Evolutionary conservation across 2,113 vertebrate genomes (phyloP), one percentile per base, ranked within the genome.

Genomic region (Gymnocephalus cernua): DNA sequence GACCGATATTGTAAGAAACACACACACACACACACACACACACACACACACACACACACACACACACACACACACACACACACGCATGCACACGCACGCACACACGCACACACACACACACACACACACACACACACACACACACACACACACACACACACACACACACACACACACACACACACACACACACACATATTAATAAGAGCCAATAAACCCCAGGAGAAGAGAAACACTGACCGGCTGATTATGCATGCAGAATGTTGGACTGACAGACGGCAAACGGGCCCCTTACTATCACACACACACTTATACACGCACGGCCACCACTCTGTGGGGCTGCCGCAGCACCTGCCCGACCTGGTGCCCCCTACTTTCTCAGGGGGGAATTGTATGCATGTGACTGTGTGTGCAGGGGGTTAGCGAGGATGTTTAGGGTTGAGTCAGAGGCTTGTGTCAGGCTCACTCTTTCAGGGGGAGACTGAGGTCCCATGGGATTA

Each of bases 401-500:
- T 67, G 38, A 41, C 38, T 41, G 57, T 78, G 87, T 85, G 85
- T 82, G 54, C 25, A 47, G 15, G 67, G 14, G 58, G 68, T 82
- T 53, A 76, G 74, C 16, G 35, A 47, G 50, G 62, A 73, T 69
- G 59, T 83, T 59, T 50, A 72, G 75, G 86, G 81, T 90, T 85
- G 65, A 84, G 65, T 79, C 85, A 78, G 68, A 88, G 91, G 86
- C 92, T 86, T 86, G 93, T 93, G 94, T 94, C 93, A 86, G 92
- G 90, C 91, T 91, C 85, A 58, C 74, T 93, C 88, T 95, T 94
- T 95, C 85, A 78, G 82, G 50, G 71, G 29, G 38, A 57, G 86
- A 51, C 77, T 86, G 79, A 81, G 74, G 80, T 91, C 95, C 86
- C 88, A 83, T 79, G 89, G 77, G 91, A 95, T 95, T 95, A 95